These are phyloP conservation scores for Drosophila micromelanica DNA, from an alignment of 1,140 invertebrate genomes.

Conservation along the genomic window DNA sequence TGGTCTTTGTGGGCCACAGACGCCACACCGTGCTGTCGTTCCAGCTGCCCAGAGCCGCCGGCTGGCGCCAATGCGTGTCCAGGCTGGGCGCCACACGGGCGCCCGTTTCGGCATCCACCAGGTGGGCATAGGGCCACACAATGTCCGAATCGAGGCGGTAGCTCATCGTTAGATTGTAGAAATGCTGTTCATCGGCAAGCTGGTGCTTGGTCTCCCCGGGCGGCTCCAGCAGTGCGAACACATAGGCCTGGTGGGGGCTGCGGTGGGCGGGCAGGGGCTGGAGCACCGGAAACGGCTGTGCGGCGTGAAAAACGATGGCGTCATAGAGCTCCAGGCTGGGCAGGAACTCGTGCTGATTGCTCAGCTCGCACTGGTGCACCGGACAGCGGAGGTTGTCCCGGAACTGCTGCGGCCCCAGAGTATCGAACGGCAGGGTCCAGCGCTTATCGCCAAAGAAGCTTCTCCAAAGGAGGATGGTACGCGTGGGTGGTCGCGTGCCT, in stretches of 20 bases:
- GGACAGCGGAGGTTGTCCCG: slow-evolving; percentile 60
- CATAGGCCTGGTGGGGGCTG: slow-evolving; percentile 53
- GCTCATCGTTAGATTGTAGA: slow-evolving; percentile 87
- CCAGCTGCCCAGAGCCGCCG: slow-evolving; percentile 13
- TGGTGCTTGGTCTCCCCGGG: slow-evolving; percentile 75
- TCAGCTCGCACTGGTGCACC: slow-evolving; percentile 68
- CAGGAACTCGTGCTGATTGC: slow-evolving; percentile 60
- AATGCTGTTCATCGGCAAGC: slow-evolving; percentile 54
- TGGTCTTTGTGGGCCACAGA: slow-evolving; percentile 84
- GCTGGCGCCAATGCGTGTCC: slow-evolving; percentile 52
- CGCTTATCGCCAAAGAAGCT: slow-evolving; percentile 68
- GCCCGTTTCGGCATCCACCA: slow-evolving; percentile 69
- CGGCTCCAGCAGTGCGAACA: slow-evolving; percentile 77
- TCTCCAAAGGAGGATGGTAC: slow-evolving; percentile 73
- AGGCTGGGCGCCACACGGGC: slow-evolving; percentile 56
- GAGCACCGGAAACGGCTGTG: slow-evolving; percentile 59
- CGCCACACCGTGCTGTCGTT: slow-evolving; percentile 49
- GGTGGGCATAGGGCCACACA: slow-evolving; percentile 86
- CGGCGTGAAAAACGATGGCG: slow-evolving; percentile 83
- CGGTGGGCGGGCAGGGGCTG: slow-evolving; percentile 29
- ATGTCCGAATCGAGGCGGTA: slow-evolving; percentile 88
- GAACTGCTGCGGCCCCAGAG: slow-evolving; percentile 58
- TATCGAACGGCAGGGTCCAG: slow-evolving; percentile 67
- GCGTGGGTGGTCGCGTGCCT: slow-evolving; percentile 1
- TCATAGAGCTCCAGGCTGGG: slow-evolving; percentile 77